Evolutionary conservation across 2,113 vertebrate species (phyloP).

Genomic region (Pterocles burchelli): DNA sequence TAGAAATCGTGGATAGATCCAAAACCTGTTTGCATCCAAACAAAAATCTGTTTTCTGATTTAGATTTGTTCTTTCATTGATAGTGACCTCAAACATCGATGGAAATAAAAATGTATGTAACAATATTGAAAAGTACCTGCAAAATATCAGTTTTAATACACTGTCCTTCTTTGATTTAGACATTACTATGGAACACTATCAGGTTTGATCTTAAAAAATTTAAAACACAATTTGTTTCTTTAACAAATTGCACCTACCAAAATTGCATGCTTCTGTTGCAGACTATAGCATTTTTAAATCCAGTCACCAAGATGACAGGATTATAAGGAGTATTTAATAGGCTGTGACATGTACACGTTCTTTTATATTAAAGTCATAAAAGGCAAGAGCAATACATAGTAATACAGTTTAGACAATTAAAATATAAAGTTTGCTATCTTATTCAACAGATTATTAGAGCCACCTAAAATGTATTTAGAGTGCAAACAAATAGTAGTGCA

Average conservation of each 20-base stretch:
- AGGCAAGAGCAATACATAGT: constrained; percentile 49
- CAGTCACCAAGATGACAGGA: background rate
- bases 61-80: constrained; percentile 3
- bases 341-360: background rate
- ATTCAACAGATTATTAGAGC: background rate
- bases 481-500: background rate
- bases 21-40: background rate
- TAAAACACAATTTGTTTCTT: background rate
- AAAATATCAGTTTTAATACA: background rate
- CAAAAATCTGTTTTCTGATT: constrained; percentile 4
- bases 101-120: background rate
- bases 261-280: background rate
- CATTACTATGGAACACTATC: background rate
- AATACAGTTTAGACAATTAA: constrained; percentile 7
- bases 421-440: background rate
- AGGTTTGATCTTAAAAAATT: background rate
- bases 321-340: background rate
- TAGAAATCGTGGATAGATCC: background rate
- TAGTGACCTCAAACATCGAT: background rate
- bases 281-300: background rate
- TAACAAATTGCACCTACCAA: background rate
- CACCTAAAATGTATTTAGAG: background rate
- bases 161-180: background rate
- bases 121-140: background rate
- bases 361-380: background rate